phyloP scores from a whole-genome alignment of 2,113 vertebrate species.

The Tamias sibiricus region DNA sequence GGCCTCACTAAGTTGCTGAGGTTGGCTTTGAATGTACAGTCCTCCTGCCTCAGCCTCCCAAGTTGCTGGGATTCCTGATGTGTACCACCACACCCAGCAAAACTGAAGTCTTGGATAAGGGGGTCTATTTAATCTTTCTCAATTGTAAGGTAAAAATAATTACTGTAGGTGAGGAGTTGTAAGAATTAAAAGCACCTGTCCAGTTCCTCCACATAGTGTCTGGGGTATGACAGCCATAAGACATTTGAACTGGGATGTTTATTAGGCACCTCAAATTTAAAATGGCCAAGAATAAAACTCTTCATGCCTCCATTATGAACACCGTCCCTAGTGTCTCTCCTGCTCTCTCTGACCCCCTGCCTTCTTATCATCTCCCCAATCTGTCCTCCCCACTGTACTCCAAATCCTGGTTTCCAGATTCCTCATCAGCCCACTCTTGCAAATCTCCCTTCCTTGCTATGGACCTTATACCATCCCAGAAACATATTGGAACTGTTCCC shows the following conservation, averaged over 20 bases:
- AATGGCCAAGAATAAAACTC: not conserved
- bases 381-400: not conserved
- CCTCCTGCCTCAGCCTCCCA: no score
- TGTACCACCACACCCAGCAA: no score
- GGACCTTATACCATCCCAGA: not conserved
- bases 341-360: no score
- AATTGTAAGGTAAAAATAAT: not conserved
- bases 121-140: not conserved
- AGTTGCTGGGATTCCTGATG: no score
- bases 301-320: not conserved
- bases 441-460: not conserved
- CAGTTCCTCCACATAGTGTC: not conserved
- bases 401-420: not conserved
- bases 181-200: fast-evolving
- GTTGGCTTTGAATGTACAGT: no score
- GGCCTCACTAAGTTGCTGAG: no score
- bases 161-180: fast-evolving
- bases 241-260: no score
- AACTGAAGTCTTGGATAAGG: not conserved
- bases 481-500: not conserved
- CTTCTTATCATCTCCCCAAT: not conserved
- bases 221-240: fast-evolving
- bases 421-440: not conserved
- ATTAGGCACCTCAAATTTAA: not conserved
- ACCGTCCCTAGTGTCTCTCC: not conserved